Evolutionary conservation across 2,113 vertebrate genomes (phyloP).

Genomic region (Girardinichthys multiradiatus): DNA sequence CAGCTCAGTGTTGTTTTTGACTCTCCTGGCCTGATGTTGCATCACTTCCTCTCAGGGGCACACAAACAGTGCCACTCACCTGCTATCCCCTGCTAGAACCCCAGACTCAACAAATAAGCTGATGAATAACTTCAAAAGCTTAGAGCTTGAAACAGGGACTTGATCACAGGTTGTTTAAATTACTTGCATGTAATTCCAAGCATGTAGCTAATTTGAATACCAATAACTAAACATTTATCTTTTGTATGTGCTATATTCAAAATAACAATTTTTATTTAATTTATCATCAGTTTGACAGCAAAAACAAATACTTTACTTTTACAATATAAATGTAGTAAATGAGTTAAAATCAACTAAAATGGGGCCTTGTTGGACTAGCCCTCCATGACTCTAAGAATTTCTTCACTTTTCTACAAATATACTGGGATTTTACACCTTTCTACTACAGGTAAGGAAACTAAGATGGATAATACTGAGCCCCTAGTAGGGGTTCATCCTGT

Average conservation of each 20-base stretch:
- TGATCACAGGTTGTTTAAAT: conserved; percentile 11
- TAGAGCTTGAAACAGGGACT: conserved; percentile 2
- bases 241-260: too few species aligned
- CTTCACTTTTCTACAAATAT: not conserved
- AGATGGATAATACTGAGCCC: not conserved
- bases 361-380: too few species aligned
- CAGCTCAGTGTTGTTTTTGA: conserved; percentile 55
- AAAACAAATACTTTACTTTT: too few species aligned
- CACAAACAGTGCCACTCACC: conserved; percentile 52
- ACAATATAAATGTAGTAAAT: too few species aligned
- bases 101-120: conserved; percentile 47
- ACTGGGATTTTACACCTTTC: not conserved
- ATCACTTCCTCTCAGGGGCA: conserved; percentile 58
- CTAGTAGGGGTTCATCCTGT: too few species aligned
- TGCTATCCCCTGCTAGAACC: not conserved
- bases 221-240: too few species aligned
- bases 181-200: too few species aligned
- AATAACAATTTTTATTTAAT: too few species aligned
- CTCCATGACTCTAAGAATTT: too few species aligned
- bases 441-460: not conserved
- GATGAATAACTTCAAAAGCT: conserved; percentile 13
- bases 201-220: too few species aligned
- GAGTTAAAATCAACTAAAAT: too few species aligned
- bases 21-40: conserved; percentile 47
- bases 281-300: too few species aligned